A percentile compares a stretch with the other conserved stretches of the same genome.
Conservation (phyloP, 2,888 invertebrate species). For the Coenonympha arcania region DNA sequence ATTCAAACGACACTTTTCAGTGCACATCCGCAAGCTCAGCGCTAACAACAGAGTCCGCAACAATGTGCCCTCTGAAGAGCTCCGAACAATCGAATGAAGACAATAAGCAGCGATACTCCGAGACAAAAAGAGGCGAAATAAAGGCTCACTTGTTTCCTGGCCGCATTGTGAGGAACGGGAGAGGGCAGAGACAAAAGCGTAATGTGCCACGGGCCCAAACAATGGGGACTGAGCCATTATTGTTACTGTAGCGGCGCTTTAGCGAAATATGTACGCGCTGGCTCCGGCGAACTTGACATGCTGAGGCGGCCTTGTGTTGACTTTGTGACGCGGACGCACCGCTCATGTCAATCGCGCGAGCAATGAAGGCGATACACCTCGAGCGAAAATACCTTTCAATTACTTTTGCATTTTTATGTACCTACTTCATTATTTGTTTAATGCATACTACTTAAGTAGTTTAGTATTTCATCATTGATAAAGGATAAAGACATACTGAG, state of each 20-base stretch:
- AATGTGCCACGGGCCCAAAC: conserved; percentile 75
- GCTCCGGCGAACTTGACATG: conserved; percentile 70
- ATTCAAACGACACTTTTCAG: conserved; percentile 66
- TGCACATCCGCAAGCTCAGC: conserved; percentile 70
- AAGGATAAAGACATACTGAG: conserved; percentile 66
- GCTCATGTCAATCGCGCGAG: conserved; percentile 28
- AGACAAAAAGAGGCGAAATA: conserved; percentile 76
- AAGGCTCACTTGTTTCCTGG: conserved; percentile 76
- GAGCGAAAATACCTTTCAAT: not conserved
- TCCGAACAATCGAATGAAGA: conserved; percentile 76
- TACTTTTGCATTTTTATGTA: not conserved
- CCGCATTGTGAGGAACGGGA: conserved; percentile 74
- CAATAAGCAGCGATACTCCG: conserved; percentile 76
- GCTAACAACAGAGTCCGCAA: conserved; percentile 71
- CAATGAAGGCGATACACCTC: not conserved
- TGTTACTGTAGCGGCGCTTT: conserved; percentile 71
- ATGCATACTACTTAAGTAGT: too few species aligned
- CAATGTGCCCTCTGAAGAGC: conserved; percentile 75
- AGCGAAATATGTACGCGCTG: conserved; percentile 66
- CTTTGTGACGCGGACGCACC: conserved; percentile 31
- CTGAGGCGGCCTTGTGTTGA: conserved; percentile 45
- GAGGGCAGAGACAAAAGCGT: conserved; percentile 75
- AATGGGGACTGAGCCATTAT: conserved; percentile 71
- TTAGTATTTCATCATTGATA: too few species aligned
- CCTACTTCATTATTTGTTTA: too few species aligned